These are phyloP conservation scores for Henicopernis longicauda DNA, from an alignment of 2,113 vertebrate genomes.

Conservation along the genomic window DNA sequence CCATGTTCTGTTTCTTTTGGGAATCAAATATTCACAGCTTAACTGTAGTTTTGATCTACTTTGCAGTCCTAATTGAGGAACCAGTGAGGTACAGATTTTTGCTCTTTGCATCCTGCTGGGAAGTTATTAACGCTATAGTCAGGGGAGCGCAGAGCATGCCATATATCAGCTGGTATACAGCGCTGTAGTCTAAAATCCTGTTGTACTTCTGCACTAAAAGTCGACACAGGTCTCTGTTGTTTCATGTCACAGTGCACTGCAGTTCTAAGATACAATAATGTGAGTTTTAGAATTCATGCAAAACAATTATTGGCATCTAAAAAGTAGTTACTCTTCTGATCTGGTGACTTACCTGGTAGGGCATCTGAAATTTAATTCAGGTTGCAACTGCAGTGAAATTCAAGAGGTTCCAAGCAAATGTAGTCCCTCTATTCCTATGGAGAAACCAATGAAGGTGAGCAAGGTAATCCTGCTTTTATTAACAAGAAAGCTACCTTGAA, in stretches of 20 bases:
- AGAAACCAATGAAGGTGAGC: not conserved
- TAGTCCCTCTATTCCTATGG: not conserved
- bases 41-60: not conserved
- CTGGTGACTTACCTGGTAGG: not conserved
- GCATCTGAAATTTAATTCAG: not conserved
- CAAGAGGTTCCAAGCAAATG: accelerated
- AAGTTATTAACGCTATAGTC: not conserved
- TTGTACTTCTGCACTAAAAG: not conserved
- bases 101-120: not conserved
- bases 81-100: not conserved
- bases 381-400: not conserved
- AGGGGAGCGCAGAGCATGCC: not conserved
- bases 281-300: not conserved
- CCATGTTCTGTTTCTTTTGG: not conserved
- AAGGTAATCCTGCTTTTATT: not conserved
- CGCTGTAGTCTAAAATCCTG: not conserved
- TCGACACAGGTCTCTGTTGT: not conserved
- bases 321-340: not conserved
- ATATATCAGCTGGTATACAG: not conserved
- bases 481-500: not conserved
- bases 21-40: not conserved
- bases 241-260: not conserved
- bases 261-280: not conserved
- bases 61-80: not conserved
- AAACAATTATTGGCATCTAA: not conserved